Evolutionary conservation across 1,140 invertebrate species (phyloP).

Genomic region (Leptinotarsa lineolata): DNA sequence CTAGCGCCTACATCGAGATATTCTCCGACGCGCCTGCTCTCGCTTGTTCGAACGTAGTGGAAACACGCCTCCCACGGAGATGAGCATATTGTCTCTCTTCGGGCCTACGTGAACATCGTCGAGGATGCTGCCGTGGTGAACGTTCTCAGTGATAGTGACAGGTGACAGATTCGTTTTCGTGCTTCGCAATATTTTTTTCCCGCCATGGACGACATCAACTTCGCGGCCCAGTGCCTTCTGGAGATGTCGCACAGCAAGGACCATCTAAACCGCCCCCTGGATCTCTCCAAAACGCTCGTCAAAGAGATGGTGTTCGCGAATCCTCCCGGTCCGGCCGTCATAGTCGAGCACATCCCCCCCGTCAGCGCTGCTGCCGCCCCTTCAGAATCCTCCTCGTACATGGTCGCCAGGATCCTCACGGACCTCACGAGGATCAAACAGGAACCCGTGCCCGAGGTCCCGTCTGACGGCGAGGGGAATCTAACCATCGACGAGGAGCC

Average conservation of each 20-base stretch:
- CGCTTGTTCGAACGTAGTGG: not conserved
- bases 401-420: conserved; percentile 65
- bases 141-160: not conserved
- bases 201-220: conserved; percentile 59
- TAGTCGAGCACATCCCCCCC: conserved; percentile 40
- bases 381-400: conserved; percentile 58
- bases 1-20: not conserved
- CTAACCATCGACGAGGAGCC: conserved; percentile 42
- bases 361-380: conserved; percentile 39
- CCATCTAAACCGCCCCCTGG: conserved; percentile 49
- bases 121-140: not conserved
- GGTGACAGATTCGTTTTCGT: not conserved
- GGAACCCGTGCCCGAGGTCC: conserved; percentile 58
- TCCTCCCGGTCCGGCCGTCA: conserved; percentile 37
- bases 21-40: not conserved
- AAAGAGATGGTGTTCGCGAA: conserved; percentile 28
- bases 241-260: conserved; percentile 61
- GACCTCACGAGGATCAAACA: conserved; percentile 63
- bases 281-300: conserved; percentile 41
- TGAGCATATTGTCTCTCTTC: conserved; percentile 15
- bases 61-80: conserved; percentile 36
- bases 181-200: not conserved
- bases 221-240: conserved; percentile 65
- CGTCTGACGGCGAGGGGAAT: conserved; percentile 45
- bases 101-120: not conserved